phyloP scores from a whole-genome alignment of 2,888 invertebrate genomes.

The Octodonta nipae region DNA sequence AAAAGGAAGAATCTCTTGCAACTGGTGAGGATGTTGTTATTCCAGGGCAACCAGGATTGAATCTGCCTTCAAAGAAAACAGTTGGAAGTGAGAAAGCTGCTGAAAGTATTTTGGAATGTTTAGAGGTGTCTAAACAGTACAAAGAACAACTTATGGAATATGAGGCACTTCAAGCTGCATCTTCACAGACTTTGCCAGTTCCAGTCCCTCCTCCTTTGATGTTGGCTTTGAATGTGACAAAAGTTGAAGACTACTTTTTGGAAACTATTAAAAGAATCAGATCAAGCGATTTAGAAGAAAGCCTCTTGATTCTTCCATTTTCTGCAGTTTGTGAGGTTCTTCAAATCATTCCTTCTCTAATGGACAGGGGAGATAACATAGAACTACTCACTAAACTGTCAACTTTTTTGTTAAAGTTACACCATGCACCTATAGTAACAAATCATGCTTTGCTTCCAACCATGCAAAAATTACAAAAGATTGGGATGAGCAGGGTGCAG shows the following conservation, averaged over 20 bases:
- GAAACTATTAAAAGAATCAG: constrained; percentile 67
- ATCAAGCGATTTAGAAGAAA: constrained; percentile 83
- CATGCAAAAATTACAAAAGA: constrained; percentile 48
- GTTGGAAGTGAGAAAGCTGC: constrained; percentile 77
- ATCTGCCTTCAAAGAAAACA: constrained; percentile 77
- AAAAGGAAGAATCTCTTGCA: constrained; percentile 57
- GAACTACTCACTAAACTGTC: constrained; percentile 68
- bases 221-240: constrained; percentile 60
- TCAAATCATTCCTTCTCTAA: constrained; percentile 52
- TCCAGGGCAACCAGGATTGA: constrained; percentile 54
- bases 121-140: constrained; percentile 61
- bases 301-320: constrained; percentile 74
- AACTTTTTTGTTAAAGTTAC: constrained; percentile 61
- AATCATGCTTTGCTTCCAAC: constrained; percentile 54
- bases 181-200: constrained; percentile 30
- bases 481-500: constrained; percentile 41
- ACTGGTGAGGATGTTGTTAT: constrained; percentile 59
- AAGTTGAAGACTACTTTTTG: constrained; percentile 66
- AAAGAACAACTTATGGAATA: constrained; percentile 44
- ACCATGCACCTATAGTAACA: constrained; percentile 66
- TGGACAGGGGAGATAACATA: constrained; percentile 53
- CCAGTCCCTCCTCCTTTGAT: constrained; percentile 66
- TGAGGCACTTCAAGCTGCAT: constrained; percentile 27
- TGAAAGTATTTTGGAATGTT: constrained; percentile 81
- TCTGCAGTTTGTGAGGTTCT: constrained; percentile 67